Evolutionary conservation across 1,140 invertebrate species (phyloP).

Genomic region (Drosophila grimshawi): DNA sequence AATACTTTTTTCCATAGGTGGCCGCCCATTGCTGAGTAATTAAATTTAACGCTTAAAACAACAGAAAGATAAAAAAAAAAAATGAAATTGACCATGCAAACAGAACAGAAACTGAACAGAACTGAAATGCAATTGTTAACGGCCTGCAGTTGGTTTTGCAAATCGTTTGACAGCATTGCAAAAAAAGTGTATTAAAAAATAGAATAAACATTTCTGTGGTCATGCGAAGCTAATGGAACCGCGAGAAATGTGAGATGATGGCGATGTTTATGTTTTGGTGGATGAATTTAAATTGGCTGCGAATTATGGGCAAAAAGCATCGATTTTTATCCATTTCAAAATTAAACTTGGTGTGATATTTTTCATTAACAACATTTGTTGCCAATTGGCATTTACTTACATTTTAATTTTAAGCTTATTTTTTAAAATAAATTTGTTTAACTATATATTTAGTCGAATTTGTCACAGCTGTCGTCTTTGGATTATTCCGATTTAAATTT

Average conservation of each 20-base stretch:
- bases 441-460: conserved; percentile 42
- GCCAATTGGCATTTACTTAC: conserved; percentile 11
- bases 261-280: conserved; percentile 28
- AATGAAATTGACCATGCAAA: conserved; percentile 61
- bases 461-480: conserved; percentile 52
- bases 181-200: conserved; percentile 31
- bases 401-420: conserved; percentile 2
- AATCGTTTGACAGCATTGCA: conserved; percentile 73
- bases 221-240: conserved; percentile 36
- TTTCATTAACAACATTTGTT: conserved; percentile 59
- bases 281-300: conserved; percentile 69
- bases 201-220: conserved; percentile 68
- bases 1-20: conserved; percentile 46
- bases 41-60: conserved; percentile 81
- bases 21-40: conserved; percentile 69
- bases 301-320: conserved; percentile 76
- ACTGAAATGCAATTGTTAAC: conserved; percentile 74
- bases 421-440: background rate
- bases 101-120: conserved; percentile 51
- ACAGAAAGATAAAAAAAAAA: conserved; percentile 36
- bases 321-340: conserved; percentile 59
- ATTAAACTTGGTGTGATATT: conserved; percentile 59
- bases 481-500: conserved; percentile 47
- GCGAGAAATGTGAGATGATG: conserved; percentile 7
- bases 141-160: conserved; percentile 74